Percentiles rank a stretch among this genome's conserved stretches.
Conservation (phyloP, 2,797 vertebrate genomes). For the Melanotaenia trifasciata region DNA sequence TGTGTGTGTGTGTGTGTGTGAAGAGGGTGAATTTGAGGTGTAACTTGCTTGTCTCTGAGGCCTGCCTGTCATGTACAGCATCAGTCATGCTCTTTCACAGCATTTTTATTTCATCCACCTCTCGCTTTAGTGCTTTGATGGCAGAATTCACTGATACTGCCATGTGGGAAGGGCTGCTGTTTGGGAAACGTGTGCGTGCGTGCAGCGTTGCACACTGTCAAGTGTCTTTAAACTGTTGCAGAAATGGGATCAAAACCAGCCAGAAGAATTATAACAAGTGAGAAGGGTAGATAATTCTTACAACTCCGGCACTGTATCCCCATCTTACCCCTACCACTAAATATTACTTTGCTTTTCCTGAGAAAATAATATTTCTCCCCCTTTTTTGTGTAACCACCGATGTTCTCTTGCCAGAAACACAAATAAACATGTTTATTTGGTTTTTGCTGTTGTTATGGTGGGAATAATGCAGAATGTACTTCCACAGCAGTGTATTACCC, state of each 20-base stretch:
- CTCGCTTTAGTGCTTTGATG: constrained; percentile 80
- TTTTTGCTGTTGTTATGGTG: constrained; percentile 5
- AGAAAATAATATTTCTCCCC: constrained; percentile 19
- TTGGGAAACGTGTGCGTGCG: constrained; percentile 33
- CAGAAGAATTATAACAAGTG: constrained; percentile 42
- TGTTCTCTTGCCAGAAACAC: neutral
- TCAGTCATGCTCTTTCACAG: constrained; percentile 83
- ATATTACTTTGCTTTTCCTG: constrained; percentile 17
- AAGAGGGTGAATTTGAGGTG: constrained; percentile 59
- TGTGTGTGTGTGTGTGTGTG: neutral
- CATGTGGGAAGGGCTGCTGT: constrained; percentile 64
- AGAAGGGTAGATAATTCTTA: constrained; percentile 29
- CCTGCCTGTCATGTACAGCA: constrained; percentile 80
- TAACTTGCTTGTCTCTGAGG: constrained; percentile 75
- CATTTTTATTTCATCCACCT: constrained; percentile 82
- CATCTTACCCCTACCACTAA: constrained; percentile 24
- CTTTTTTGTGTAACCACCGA: constrained; percentile 4
- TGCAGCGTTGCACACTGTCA: constrained; percentile 44
- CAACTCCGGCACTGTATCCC: constrained; percentile 21
- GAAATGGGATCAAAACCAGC: constrained; percentile 60
- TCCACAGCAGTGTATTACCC: neutral
- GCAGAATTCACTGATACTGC: constrained; percentile 71
- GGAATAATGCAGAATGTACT: constrained; percentile 10
- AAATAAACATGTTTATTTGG: constrained; percentile 23
- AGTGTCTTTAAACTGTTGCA: constrained; percentile 57